These are phyloP conservation scores for Hycleus phaleratus DNA, from an alignment of 1,140 invertebrate genomes.

Conservation along the genomic window DNA sequence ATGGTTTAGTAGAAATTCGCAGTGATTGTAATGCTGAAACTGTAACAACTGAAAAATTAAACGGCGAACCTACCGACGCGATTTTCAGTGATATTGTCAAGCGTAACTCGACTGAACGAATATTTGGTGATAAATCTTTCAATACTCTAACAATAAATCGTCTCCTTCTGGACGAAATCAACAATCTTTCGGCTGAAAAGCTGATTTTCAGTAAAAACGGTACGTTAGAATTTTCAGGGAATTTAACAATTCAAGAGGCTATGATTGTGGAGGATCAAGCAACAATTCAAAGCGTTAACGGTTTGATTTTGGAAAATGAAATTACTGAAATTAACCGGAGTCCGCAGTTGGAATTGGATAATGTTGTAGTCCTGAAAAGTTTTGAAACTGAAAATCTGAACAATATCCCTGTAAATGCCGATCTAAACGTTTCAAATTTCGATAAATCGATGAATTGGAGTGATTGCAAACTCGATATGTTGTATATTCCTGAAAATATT, in stretches of 20 bases:
- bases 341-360: conserved; percentile 21
- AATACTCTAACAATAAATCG: conserved; percentile 13
- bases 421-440: neutral
- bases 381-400: conserved; percentile 19
- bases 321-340: conserved; percentile 7
- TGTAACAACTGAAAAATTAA: conserved; percentile 22
- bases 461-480: neutral
- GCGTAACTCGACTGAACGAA: too few species aligned
- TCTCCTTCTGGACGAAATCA: neutral
- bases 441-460: neutral
- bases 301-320: conserved; percentile 22
- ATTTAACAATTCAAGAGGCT: neutral
- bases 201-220: neutral
- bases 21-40: conserved; percentile 22
- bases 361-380: conserved; percentile 13
- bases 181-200: neutral
- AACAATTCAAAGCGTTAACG: conserved; percentile 19
- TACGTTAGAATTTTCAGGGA: neutral
- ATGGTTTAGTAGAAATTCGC: conserved; percentile 28
- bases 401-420: conserved; percentile 12
- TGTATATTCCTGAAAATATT: conserved; percentile 29
- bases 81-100: too few species aligned
- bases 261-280: conserved; percentile 2
- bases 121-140: conserved; percentile 27
- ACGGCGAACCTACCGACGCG: conserved; percentile 21